Evolutionary conservation across 2,113 vertebrate species (phyloP).

Genomic region (Bubo blakistoni): DNA sequence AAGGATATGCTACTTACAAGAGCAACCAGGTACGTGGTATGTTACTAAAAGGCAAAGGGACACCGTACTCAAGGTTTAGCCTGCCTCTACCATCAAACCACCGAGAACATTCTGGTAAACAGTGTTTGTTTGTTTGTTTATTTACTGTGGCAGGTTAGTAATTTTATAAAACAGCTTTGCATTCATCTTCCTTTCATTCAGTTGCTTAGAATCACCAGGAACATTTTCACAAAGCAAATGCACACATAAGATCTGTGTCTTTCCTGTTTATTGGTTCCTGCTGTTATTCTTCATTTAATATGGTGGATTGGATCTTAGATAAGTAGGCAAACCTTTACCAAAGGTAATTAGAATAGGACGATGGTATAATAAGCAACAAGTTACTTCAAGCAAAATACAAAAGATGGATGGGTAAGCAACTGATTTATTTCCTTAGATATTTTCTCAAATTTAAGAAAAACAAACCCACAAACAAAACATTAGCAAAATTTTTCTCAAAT

Average conservation of each 20-base stretch:
- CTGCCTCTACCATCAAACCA: not conserved
- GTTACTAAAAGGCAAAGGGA: not conserved
- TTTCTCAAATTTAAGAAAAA: not conserved
- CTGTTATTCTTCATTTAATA: not conserved
- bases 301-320: not conserved
- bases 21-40: not conserved
- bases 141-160: not conserved
- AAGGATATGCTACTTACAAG: not conserved
- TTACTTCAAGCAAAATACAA: not conserved
- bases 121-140: not conserved
- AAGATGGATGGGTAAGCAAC: fast-evolving
- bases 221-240: not conserved
- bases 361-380: not conserved
- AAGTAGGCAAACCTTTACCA: not conserved
- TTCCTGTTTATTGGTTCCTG: not conserved
- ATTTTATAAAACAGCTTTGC: not conserved
- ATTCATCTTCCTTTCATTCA: not conserved
- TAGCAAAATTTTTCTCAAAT: not conserved
- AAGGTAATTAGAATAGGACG: not conserved
- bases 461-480: not conserved
- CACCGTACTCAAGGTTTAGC: not conserved
- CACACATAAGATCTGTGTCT: not conserved
- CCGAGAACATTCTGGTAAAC: not conserved
- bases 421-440: not conserved
- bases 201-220: not conserved